A percentile compares a stretch with the other conserved stretches of the same genome.
Conservation (phyloP, 2,113 vertebrate genomes). For the Tachysurus vachellii region DNA sequence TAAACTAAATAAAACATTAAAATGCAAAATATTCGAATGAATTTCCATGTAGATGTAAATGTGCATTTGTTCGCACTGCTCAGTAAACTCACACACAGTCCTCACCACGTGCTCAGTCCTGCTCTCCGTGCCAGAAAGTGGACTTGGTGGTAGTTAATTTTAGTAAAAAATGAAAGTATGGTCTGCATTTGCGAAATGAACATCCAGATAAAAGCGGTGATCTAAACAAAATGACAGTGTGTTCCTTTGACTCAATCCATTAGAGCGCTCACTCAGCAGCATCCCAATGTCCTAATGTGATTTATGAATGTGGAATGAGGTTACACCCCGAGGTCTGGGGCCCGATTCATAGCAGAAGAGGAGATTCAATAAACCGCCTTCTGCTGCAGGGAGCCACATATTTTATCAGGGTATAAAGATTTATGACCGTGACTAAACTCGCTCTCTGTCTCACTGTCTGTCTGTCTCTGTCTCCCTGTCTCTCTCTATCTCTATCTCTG, state of each 20-base stretch:
- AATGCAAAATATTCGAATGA: no score
- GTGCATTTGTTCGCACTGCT: no score
- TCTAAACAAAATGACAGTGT: background rate
- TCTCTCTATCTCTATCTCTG: no score
- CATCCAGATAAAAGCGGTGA: background rate
- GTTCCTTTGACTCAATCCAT: slow-evolving; percentile 14
- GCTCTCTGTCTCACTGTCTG: background rate
- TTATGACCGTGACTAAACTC: slow-evolving; percentile 15
- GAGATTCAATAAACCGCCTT: slow-evolving; percentile 1
- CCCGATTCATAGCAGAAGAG: background rate
- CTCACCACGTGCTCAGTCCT: background rate
- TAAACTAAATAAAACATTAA: no score
- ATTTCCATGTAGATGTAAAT: no score
- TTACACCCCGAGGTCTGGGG: slow-evolving; percentile 2
- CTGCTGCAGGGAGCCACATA: slow-evolving; percentile 5
- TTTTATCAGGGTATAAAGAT: slow-evolving; percentile 12
- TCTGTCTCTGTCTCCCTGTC: background rate
- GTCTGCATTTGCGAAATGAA: background rate
- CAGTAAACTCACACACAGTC: background rate
- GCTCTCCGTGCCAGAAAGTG: background rate
- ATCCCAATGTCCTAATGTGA: background rate
- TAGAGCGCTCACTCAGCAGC: background rate
- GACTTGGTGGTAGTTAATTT: background rate
- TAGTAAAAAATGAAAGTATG: background rate
- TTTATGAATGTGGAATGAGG: slow-evolving; percentile 6